Evolutionary conservation across 2,113 vertebrate genomes (phyloP).

Genomic region (Microtus pennsylvanicus): DNA sequence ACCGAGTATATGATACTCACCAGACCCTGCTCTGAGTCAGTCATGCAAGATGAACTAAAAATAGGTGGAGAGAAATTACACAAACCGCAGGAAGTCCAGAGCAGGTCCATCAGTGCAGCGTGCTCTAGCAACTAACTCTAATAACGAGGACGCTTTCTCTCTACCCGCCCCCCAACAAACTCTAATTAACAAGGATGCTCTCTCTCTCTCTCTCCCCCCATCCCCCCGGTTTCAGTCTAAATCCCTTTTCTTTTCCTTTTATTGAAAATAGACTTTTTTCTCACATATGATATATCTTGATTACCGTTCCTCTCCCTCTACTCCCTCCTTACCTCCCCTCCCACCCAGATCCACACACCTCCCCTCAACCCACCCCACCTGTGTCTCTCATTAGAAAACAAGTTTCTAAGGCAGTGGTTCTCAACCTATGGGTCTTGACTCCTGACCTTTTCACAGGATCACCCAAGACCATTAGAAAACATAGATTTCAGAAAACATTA

Average conservation of each 20-base stretch:
- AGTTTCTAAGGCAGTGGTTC: neutral
- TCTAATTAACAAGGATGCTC: neutral
- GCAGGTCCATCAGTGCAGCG: neutral
- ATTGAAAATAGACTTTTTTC: neutral
- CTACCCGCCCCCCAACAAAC: neutral
- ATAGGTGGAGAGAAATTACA: neutral
- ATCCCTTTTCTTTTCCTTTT: neutral
- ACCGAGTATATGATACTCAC: neutral
- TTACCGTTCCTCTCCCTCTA: neutral
- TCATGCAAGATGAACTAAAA: slow-evolving; percentile 32
- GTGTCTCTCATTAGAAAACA: neutral
- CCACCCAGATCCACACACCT: neutral
- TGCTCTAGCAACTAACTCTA: neutral
- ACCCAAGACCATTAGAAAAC: neutral
- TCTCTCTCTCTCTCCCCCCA: accelerated
- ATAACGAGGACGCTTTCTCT: neutral
- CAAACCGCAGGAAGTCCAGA: slow-evolving; percentile 20
- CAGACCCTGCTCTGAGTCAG: neutral
- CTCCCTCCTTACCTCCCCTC: neutral
- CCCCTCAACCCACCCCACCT: neutral
- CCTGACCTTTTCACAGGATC: neutral
- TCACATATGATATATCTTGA: neutral
- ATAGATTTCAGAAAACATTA: neutral
- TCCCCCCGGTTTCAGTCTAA: neutral
- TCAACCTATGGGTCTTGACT: neutral